These are phyloP conservation scores for Arion vulgaris DNA, from an alignment of 1,140 invertebrate genomes.

Conservation along the genomic window DNA sequence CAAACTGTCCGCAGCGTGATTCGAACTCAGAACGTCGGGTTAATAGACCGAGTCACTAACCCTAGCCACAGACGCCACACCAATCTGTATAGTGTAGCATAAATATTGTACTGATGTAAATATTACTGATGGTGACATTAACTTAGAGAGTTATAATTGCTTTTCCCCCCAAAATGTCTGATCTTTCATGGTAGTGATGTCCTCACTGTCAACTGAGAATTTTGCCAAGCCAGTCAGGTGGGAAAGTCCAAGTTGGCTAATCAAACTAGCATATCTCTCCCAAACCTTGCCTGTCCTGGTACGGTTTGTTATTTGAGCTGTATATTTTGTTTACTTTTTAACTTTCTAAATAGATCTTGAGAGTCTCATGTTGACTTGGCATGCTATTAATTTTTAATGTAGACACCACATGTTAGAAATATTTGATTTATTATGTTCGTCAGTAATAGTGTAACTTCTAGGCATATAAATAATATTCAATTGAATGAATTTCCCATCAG, in stretches of 20 bases:
- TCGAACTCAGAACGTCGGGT: too few relatives aligned
- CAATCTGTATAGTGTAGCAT: too few relatives aligned
- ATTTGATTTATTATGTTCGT: too few relatives aligned
- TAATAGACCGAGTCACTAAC: too few relatives aligned
- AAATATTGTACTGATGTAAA: neutral
- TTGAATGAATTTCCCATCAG: too few relatives aligned
- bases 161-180: neutral
- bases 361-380: too few relatives aligned
- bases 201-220: slow-evolving; percentile 38
- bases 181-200: slow-evolving; percentile 11
- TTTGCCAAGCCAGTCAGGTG: neutral
- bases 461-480: too few relatives aligned
- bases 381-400: too few relatives aligned
- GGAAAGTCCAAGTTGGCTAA: neutral
- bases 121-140: neutral
- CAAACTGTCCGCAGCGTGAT: too few relatives aligned
- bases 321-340: neutral
- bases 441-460: too few relatives aligned
- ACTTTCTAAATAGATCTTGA: neutral
- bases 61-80: too few relatives aligned
- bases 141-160: neutral
- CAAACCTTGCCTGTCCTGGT: slow-evolving; percentile 39
- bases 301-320: neutral
- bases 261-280: slow-evolving; percentile 38
- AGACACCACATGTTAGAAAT: too few relatives aligned